phyloP scores from a whole-genome alignment of 2,797 vertebrate genomes.

The Bradypus variegatus region DNA sequence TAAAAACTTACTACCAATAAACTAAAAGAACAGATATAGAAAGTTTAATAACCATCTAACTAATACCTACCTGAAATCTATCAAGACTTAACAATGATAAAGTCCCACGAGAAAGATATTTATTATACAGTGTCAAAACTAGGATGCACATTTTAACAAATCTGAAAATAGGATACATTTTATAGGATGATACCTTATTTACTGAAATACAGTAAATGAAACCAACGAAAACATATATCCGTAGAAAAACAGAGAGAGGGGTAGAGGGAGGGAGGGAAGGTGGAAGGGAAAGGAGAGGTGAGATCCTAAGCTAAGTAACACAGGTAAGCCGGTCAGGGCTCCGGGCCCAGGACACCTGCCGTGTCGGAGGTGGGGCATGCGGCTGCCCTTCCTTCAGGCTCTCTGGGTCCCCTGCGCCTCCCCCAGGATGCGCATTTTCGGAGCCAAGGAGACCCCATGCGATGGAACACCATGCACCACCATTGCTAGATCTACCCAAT shows the following conservation, averaged over 20 bases:
- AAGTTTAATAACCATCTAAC: background rate
- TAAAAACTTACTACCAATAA: background rate
- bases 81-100: background rate
- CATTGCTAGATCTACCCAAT: background rate
- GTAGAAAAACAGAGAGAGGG: background rate
- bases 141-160: background rate
- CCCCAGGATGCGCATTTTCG: background rate
- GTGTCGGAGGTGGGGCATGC: background rate
- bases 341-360: fast-evolving
- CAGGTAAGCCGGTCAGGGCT: background rate
- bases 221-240: background rate
- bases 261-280: background rate
- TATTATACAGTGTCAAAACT: background rate
- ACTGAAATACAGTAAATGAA: background rate
- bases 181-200: background rate
- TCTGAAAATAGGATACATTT: background rate
- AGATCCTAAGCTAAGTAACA: background rate
- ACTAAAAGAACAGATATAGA: background rate
- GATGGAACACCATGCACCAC: no score
- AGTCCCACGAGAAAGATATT: background rate
- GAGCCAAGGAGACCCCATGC: no score
- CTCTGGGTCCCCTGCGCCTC: fast-evolving
- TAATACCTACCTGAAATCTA: background rate
- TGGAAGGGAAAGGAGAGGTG: fast-evolving
- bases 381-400: background rate